A percentile compares a stretch with the other conserved stretches of the same genome.
Evolutionary conservation across 2,113 vertebrate species (phyloP).

Genomic region (Chionis minor): DNA sequence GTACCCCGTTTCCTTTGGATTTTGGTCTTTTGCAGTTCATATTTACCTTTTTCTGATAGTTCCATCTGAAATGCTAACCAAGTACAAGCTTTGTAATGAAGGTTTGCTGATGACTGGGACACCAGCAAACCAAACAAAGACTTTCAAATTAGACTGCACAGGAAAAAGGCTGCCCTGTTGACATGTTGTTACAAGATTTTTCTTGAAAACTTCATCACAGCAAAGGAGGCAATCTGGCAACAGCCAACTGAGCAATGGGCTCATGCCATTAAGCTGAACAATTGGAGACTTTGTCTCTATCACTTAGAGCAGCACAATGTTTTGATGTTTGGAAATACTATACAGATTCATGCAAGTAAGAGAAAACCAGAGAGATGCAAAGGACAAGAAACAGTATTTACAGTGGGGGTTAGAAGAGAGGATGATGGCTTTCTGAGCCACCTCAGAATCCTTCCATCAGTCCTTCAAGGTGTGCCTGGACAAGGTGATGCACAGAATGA

Average conservation of each 20-base stretch:
- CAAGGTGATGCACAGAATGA: background rate
- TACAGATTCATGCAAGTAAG: background rate
- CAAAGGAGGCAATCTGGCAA: background rate
- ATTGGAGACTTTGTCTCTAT: background rate
- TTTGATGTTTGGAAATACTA: background rate
- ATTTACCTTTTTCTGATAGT: background rate
- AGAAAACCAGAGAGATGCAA: background rate
- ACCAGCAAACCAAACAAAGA: background rate
- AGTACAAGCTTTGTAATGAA: background rate
- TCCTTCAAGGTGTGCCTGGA: background rate
- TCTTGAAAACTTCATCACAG: background rate
- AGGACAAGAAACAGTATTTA: background rate
- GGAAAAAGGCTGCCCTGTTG: background rate
- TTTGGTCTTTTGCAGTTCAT: accelerated
- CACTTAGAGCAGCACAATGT: background rate
- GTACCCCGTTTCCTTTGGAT: background rate
- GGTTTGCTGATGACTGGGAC: background rate
- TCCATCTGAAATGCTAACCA: background rate
- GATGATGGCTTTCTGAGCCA: background rate
- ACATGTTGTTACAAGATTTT: background rate
- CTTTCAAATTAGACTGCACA: background rate
- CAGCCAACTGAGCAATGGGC: background rate
- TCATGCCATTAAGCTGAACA: background rate
- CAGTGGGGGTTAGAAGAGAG: background rate
- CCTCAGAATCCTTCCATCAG: background rate